A percentile compares a stretch with the other conserved stretches of the same genome.
Evolutionary conservation across 2,113 vertebrate species (phyloP).

Genomic region (Pelvicachromis taeniatus): DNA sequence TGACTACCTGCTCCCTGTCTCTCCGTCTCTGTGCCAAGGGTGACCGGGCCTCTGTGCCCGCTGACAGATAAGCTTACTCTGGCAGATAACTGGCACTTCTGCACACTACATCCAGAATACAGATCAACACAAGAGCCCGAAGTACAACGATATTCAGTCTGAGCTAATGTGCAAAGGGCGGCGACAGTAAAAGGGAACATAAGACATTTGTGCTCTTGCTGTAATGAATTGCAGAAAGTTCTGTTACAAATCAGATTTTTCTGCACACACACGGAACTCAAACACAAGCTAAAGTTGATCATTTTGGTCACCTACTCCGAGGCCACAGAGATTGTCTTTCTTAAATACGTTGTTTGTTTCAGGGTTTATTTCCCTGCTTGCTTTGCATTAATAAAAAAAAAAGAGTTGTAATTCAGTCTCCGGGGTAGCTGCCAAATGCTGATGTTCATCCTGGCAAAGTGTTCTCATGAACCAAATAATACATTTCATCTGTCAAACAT

Average conservation of each 20-base stretch:
- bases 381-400: neutral
- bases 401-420: neutral
- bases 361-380: neutral
- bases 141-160: neutral
- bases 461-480: neutral
- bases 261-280: neutral
- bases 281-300: neutral
- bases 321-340: neutral
- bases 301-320: neutral
- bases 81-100: constrained; percentile 32
- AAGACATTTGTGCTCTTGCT: neutral
- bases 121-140: neutral
- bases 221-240: neutral
- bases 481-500: neutral
- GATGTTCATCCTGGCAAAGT: neutral
- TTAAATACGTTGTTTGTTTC: neutral
- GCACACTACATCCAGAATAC: constrained; percentile 9
- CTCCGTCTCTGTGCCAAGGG: constrained; percentile 28
- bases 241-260: neutral
- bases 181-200: neutral
- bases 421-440: neutral
- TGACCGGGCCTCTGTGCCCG: constrained; percentile 16
- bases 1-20: constrained; percentile 47
- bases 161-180: neutral
- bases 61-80: constrained; percentile 58